Percentiles rank a stretch among this genome's conserved stretches.
Conservation (phyloP, 1,140 invertebrate genomes). For the Plectus sambesii region DNA sequence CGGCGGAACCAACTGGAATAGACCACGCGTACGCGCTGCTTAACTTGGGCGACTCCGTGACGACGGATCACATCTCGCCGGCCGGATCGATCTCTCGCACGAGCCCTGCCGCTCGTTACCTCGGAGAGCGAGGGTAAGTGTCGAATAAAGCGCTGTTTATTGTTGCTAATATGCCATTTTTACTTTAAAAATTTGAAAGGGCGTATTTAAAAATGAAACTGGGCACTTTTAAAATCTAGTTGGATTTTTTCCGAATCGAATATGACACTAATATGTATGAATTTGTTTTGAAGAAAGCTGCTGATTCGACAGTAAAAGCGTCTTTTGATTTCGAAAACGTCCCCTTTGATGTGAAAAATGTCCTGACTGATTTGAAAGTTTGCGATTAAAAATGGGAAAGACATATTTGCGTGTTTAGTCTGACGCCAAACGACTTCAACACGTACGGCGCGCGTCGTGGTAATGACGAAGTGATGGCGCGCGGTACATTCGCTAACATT, state of each 20-base stretch:
- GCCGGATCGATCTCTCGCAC: conserved; percentile 90
- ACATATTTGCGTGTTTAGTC: conserved; percentile 49
- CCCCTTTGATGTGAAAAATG: too few relatives aligned
- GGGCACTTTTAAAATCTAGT: too few relatives aligned
- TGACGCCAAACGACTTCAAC: conserved; percentile 87
- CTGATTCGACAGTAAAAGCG: conserved; percentile 3
- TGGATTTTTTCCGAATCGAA: too few relatives aligned
- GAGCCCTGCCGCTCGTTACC: conserved; percentile 78
- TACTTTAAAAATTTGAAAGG: conserved; percentile 2
- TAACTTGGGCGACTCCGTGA: conserved; percentile 52
- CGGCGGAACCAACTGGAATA: conserved; percentile 33
- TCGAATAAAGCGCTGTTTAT: too few relatives aligned
- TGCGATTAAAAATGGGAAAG: too few relatives aligned
- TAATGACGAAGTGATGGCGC: conserved; percentile 80
- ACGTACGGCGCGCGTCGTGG: conserved; percentile 91
- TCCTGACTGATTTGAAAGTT: too few relatives aligned
- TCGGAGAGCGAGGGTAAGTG: conserved; percentile 32
- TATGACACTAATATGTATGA: too few relatives aligned
- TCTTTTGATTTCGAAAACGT: too few relatives aligned
- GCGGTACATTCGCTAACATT: conserved; percentile 97
- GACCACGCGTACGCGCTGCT: conserved; percentile 64
- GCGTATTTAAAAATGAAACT: too few relatives aligned
- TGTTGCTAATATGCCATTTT: not conserved
- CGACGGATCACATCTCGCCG: conserved; percentile 92
- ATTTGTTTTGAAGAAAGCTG: not conserved